Percentiles rank a stretch among this genome's conserved stretches.
Evolutionary conservation across 2,113 vertebrate species (phyloP).

Genomic region (Heterotilapia buettikoferi): DNA sequence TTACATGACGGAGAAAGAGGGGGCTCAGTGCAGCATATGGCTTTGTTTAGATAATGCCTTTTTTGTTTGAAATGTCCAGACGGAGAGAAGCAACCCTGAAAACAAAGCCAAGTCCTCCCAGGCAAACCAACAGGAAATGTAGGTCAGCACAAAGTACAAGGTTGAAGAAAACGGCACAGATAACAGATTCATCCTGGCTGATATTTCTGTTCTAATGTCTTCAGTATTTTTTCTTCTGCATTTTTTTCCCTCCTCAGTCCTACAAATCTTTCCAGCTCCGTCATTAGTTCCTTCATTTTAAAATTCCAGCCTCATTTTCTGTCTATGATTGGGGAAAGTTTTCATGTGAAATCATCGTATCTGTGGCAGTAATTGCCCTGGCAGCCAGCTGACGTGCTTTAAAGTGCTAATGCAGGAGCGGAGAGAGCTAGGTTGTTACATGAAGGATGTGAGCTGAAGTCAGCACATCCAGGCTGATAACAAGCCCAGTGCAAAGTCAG

Average conservation of each 20-base stretch:
- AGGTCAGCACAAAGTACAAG: slow-evolving; percentile 23
- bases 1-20: not conserved
- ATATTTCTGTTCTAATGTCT: not conserved
- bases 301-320: slow-evolving; percentile 28
- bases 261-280: not conserved
- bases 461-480: slow-evolving; percentile 52
- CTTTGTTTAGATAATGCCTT: slow-evolving; percentile 39
- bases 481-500: slow-evolving; percentile 48
- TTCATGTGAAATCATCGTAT: slow-evolving; percentile 13
- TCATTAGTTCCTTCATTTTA: slow-evolving; percentile 26
- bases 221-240: not conserved
- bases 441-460: slow-evolving; percentile 30
- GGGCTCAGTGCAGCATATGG: slow-evolving; percentile 35
- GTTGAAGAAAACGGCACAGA: not conserved
- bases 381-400: slow-evolving; percentile 57
- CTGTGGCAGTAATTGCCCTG: slow-evolving; percentile 47
- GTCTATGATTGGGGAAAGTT: slow-evolving; percentile 8
- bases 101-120: slow-evolving; percentile 52
- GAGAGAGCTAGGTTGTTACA: not conserved
- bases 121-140: slow-evolving; percentile 47
- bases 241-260: not conserved
- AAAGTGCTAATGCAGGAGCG: slow-evolving; percentile 51
- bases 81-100: slow-evolving; percentile 35
- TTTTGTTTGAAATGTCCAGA: slow-evolving; percentile 57
- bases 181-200: not conserved